Base-by-base conservation (phyloP, 2,797 vertebrate genomes). In the Ctenopoma multispine region DNA sequence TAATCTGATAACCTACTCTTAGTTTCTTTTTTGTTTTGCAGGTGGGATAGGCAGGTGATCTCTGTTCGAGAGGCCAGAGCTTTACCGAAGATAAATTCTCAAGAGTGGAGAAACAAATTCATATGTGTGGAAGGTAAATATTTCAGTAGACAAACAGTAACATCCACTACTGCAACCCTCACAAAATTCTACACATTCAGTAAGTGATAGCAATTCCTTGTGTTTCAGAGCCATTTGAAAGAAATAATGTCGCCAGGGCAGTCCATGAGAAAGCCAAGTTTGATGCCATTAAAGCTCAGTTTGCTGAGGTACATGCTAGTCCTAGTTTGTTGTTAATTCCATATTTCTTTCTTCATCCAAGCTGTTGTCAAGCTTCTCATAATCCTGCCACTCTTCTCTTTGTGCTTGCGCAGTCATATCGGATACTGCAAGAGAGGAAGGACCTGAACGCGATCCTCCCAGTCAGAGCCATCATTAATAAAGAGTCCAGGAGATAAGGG, bases 81-180 rank as follows among this genome's bases (percentile, higher is more conserved):
- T 84, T 51, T 98, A 53, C 95, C 95, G 31, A 97, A 94, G 87
- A 92, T 87, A 79, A 92, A 92, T 73, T 93, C 83, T 66, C 72
- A 29, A 78, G 95, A 95, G 72, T 99, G 97, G 98, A 96, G 91
- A 93, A 95, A 95, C 92, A 98, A 97, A 85, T 98, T 90, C 85
- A 97, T 99, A 84, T 99, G 96, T 90, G 93, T 99, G 62, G 97
- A 99, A 96, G 98, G 98, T 99, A 95, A 87, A 57, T 13, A 69
- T 29, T 61, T 68, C 15, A 21, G 9, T 43, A 23, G 29, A 46
- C 12, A 7, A 17, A 46, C 18, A 10, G n/a, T 46, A 9, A 24
- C 13, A 49, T 14, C 31, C 31, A 9, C 31, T 2, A 8, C 8
- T 1, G 8, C 31, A 20, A 17, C 8, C 12, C 5, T 17, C 18